These are phyloP conservation scores for Camelus bactrianus DNA, from an alignment of 2,113 vertebrate species.

Conservation along the genomic window DNA sequence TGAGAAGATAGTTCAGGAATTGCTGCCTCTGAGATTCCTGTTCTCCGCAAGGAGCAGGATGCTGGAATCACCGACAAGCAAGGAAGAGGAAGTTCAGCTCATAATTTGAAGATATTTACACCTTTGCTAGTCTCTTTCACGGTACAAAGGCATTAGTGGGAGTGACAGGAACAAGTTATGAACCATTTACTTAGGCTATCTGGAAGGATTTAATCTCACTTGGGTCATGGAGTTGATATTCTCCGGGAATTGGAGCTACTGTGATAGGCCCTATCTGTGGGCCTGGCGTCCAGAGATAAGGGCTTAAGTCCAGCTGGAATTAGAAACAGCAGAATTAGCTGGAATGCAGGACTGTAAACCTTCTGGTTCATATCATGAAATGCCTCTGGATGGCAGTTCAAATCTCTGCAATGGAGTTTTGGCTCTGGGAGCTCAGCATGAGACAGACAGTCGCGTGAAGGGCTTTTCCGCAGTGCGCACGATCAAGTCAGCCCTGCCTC, in stretches of 20 bases:
- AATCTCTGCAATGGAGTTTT: constrained; percentile 74
- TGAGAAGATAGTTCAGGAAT: constrained; percentile 36
- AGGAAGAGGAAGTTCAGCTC: constrained; percentile 75
- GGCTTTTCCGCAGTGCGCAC: constrained; percentile 8
- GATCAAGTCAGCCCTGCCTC: background rate
- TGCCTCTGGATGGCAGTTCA: constrained; percentile 82
- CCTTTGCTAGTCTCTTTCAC: constrained; percentile 79
- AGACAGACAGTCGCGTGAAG: constrained; percentile 69
- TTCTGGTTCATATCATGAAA: constrained; percentile 82
- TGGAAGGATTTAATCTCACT: constrained; percentile 86
- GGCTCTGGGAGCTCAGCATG: background rate
- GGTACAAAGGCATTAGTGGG: constrained; percentile 85
- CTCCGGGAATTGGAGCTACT: constrained; percentile 83
- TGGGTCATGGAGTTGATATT: constrained; percentile 83
- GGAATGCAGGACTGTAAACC: constrained; percentile 82
- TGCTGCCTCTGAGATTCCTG: constrained; percentile 55
- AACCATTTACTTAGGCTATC: constrained; percentile 87
- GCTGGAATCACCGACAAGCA: constrained; percentile 63
- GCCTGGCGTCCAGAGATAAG: constrained; percentile 88
- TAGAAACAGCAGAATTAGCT: constrained; percentile 85
- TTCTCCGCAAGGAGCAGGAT: constrained; percentile 48
- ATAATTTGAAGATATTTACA: constrained; percentile 84
- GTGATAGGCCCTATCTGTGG: constrained; percentile 85
- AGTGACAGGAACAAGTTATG: constrained; percentile 86
- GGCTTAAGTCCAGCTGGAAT: constrained; percentile 86